Conservation (phyloP, 2,113 vertebrate species). For the Triplophysa tibetana region DNA sequence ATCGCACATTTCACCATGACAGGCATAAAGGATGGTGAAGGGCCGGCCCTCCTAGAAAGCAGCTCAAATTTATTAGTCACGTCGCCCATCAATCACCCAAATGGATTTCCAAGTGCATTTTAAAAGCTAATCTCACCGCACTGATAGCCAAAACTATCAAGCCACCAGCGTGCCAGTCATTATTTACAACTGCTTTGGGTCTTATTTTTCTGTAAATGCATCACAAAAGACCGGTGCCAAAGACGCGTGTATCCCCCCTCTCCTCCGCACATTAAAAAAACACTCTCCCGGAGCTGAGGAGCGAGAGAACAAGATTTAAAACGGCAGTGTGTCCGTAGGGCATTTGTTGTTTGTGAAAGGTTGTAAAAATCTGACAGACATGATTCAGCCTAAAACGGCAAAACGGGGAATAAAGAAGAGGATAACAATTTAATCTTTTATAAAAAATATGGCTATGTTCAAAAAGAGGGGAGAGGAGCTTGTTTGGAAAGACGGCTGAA, state of each 20-base stretch:
- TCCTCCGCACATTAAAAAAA: constrained; percentile 61
- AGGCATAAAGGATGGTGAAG: constrained; percentile 73
- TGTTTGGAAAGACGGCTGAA: constrained; percentile 46
- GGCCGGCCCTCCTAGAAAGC: constrained; percentile 69
- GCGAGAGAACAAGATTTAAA: constrained; percentile 53
- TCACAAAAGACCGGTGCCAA: constrained; percentile 65
- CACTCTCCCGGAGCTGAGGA: constrained; percentile 44
- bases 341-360: constrained; percentile 59
- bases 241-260: constrained; percentile 52
- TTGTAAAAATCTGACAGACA: constrained; percentile 52
- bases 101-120: constrained; percentile 83
- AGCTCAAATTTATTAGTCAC: constrained; percentile 78
- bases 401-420: constrained; percentile 59
- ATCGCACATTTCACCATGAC: constrained; percentile 70
- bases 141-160: constrained; percentile 76
- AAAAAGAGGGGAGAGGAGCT: constrained; percentile 28
- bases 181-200: constrained; percentile 73
- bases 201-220: constrained; percentile 71
- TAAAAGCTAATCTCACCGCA: constrained; percentile 82
- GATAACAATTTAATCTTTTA: constrained; percentile 55
- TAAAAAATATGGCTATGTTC: constrained; percentile 50
- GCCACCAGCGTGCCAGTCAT: constrained; percentile 66
- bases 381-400: constrained; percentile 64
- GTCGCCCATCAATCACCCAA: constrained; percentile 80
- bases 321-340: constrained; percentile 46